Evolutionary conservation across 1,140 invertebrate species (phyloP), one percentile per base, ranked within the genome.

Genomic region (Pseudomyrmex concolor): DNA sequence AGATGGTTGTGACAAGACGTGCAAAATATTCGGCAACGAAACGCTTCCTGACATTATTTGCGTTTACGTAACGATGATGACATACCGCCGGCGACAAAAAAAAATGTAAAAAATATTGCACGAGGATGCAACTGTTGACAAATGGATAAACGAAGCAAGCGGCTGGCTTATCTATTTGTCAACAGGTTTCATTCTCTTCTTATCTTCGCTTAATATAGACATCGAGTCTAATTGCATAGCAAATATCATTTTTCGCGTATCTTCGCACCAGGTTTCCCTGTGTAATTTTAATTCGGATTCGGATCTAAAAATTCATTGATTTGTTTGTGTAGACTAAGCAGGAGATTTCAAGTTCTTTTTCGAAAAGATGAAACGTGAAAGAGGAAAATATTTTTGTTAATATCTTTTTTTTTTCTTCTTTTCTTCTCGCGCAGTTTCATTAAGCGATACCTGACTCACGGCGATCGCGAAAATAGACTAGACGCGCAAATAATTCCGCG

Each of bases 41-140:
- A 76, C 63, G 25, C 45, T 63, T 43, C 4, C 12, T 34, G 43
- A 63, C 43, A 54, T 8, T 76, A 34, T 63, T 34, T 76, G 51
- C 7, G 10, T n/a, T 76, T 64, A 63, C 8, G 4, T 64, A 43
- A 76, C 4, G 4, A 62, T 51, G 19, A 62, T 34, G 34, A 34
- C n/a, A 54, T n/a, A 12, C 34, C n/a, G 22, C n/a, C 12, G 22
- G 12, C 13, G 48, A 45, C 0, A 43, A 45, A 22, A 19, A 51
- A 19, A n/a, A n/a, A n/a, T n/a, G 9, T 50, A 3, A 54, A 64
- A 22, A 15, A 54, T 5, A 0, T 17, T 64, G 12, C 15, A 9
- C 25, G 5, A 71, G 19, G 34, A 71, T 13, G 22, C 15, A 3
- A 3, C 17, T 7, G 8, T 54, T 68, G 66, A 48, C 25, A 19